Base-by-base conservation (phyloP, 2,888 invertebrate species). In the Theodoxus fluviatilis region DNA sequence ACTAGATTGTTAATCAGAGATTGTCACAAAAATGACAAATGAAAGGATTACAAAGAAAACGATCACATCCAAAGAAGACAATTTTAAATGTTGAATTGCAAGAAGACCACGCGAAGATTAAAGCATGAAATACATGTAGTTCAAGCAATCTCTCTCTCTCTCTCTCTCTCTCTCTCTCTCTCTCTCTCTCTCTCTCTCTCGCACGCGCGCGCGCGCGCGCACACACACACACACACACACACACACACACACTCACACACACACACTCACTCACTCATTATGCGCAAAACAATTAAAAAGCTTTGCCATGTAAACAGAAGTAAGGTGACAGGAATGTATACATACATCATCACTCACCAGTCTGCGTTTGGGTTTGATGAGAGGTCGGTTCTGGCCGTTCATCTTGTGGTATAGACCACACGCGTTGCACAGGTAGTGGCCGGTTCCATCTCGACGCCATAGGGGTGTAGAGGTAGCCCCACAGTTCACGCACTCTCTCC, bases 371-470 rank as follows among this genome's bases (percentile, higher is more conserved):
- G 98, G 98, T 90, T 98, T 98, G 86, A 98, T 96, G 85, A 99
- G 91, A 75, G 98, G 98, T 84, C 98, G 91, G 90, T 96, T 97
- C 91, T 95, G 94, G 85, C 98, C 97, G 90, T 98, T 98, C 95
- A 98, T 98, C 91, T 98, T 98, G 90, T 97, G 96, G 91, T 98
- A 98, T 73, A 98, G 92, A 74, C 98, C 98, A 89, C 98, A 98
- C 71, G 98, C 98, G 90, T 98, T 98, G 91, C 98, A 98, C 86
- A 97, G 90, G 89, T 98, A 98, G 90, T 98, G 96, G 28, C 98
- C 97, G 68, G 96, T 96, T 74, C 96, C 94, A 89, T 98, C 98
- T 80, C 98, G 91, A 75, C 98, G 91, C 98, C 98, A 98, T 78
- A 98, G 90, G 47, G 98, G 98, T 67, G 98, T 98, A 77, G 94